Conservation (phyloP, 2,113 vertebrate genomes). For the Cyanocitta stelleri region DNA sequence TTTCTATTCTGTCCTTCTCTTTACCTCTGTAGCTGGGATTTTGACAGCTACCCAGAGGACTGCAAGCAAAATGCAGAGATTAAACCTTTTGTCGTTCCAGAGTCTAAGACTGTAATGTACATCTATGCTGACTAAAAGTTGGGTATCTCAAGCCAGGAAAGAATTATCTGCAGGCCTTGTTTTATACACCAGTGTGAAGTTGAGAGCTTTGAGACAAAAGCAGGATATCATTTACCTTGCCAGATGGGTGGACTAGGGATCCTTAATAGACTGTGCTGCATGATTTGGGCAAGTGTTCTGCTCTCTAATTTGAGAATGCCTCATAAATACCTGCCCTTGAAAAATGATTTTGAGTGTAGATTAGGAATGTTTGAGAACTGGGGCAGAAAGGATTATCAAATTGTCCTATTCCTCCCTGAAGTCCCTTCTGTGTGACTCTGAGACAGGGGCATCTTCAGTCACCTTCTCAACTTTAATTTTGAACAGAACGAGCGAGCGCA, state of each 20-base stretch:
- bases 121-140: neutral
- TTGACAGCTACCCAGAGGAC: neutral
- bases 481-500: conserved; percentile 43
- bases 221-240: neutral
- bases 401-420: neutral
- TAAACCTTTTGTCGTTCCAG: neutral
- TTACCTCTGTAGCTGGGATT: neutral
- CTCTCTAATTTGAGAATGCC: neutral
- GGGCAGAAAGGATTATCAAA: neutral
- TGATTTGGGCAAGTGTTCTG: neutral
- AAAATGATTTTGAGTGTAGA: neutral
- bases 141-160: neutral
- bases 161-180: neutral
- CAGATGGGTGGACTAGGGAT: neutral
- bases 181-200: neutral
- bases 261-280: neutral
- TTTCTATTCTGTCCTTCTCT: neutral
- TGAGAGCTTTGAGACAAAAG: neutral
- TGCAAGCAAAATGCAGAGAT: neutral
- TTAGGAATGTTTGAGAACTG: neutral
- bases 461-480: conserved; percentile 1
- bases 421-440: neutral
- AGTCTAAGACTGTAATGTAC: neutral
- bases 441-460: neutral
- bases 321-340: neutral